Evolutionary conservation across 2,888 invertebrate species (phyloP).

Genomic region (Epinotia bilunana): DNA sequence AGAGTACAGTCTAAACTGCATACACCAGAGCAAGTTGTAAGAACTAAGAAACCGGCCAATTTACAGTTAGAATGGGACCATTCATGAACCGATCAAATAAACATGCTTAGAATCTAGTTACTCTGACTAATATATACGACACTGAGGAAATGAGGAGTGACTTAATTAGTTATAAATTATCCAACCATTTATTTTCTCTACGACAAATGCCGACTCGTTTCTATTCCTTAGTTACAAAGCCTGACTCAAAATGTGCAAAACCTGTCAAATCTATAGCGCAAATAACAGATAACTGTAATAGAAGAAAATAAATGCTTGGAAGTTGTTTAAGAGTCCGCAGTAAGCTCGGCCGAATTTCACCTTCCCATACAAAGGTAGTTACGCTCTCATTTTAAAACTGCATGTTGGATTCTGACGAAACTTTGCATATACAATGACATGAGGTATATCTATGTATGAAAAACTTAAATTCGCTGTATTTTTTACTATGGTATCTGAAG

Average conservation of each 20-base stretch:
- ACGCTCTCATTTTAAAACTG: too few species aligned
- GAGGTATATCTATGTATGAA: too few species aligned
- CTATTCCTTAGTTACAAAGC: background rate
- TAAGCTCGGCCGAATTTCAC: too few species aligned
- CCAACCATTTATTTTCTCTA: background rate
- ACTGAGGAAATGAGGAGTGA: constrained; percentile 48
- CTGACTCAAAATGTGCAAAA: background rate
- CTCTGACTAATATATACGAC: constrained; percentile 45
- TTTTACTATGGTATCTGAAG: too few species aligned
- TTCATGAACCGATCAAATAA: background rate
- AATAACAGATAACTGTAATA: background rate
- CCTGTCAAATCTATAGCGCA: too few species aligned
- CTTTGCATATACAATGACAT: too few species aligned
- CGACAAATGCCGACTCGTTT: background rate
- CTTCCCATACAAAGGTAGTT: too few species aligned
- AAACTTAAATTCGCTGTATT: too few species aligned
- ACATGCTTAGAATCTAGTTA: constrained; percentile 27
- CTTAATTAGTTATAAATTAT: constrained; percentile 44
- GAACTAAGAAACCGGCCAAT: background rate
- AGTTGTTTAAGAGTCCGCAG: too few species aligned
- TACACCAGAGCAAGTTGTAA: background rate
- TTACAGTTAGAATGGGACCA: background rate
- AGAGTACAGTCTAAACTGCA: constrained; percentile 13
- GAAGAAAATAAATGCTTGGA: background rate
- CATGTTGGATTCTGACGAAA: too few species aligned